A percentile compares a stretch with the other conserved stretches of the same genome.
phyloP scores from a whole-genome alignment of 1,140 invertebrate genomes.

The Aricia agestis region DNA sequence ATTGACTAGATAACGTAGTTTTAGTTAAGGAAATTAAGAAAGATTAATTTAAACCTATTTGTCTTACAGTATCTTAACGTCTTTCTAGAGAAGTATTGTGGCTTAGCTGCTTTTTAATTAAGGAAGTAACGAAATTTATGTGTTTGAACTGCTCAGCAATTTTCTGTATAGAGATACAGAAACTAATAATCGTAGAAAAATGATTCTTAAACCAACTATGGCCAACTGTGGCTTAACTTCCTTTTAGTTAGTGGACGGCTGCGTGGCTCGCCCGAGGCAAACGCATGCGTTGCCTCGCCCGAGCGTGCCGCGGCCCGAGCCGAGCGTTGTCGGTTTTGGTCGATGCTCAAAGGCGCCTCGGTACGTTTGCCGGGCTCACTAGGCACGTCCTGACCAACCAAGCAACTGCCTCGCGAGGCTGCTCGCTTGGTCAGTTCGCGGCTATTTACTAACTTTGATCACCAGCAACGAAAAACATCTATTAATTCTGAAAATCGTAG shows the following conservation, averaged over 20 bases:
- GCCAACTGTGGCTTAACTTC: conserved; percentile 13
- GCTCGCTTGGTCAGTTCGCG: no score
- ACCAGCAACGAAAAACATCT: no score
- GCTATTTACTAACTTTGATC: no score
- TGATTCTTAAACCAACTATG: not conserved
- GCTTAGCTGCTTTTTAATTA: conserved; percentile 14
- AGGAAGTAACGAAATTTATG: conserved; percentile 13
- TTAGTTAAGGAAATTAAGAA: conserved; percentile 11
- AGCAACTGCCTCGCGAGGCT: no score
- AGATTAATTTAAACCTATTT: not conserved
- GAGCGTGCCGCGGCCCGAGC: no score
- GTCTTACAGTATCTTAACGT: conserved; percentile 11
- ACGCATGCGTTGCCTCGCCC: no score
- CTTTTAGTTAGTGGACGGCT: conserved; percentile 11
- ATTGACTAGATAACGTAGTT: not conserved
- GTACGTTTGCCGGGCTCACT: no score
- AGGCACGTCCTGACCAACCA: no score
- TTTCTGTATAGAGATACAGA: not conserved
- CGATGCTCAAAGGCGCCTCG: no score
- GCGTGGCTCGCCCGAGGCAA: no score
- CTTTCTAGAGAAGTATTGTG: conserved; percentile 15
- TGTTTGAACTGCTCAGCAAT: conserved; percentile 11
- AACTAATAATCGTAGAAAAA: conserved; percentile 10
- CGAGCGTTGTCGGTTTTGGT: no score
- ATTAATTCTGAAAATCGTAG: no score